A percentile compares a stretch with the other conserved stretches of the same genome.
Evolutionary conservation across 2,888 invertebrate genomes (phyloP).

Genomic region (Andrena camellia): DNA sequence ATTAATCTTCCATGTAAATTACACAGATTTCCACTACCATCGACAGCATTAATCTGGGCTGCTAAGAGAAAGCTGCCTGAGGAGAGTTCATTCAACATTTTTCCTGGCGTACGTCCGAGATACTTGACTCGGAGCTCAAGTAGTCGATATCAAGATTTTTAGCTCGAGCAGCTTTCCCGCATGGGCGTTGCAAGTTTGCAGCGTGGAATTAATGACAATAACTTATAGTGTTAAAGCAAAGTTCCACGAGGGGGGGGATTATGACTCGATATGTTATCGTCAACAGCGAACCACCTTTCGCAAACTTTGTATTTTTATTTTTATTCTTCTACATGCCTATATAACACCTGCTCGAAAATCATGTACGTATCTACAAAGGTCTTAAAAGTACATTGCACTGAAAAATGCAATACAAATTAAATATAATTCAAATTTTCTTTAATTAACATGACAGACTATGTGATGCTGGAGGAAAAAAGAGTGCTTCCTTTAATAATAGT

Average conservation of each 20-base stretch:
- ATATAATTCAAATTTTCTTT: not conserved
- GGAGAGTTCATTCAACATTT: too few relatives aligned
- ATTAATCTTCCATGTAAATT: too few relatives aligned
- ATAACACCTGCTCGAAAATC: not conserved
- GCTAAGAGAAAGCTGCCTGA: too few relatives aligned
- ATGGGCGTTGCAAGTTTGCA: not conserved
- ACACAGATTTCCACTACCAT: too few relatives aligned
- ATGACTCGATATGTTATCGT: not conserved
- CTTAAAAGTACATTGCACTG: not conserved
- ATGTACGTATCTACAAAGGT: not conserved
- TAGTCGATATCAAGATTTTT: conserved; percentile 23
- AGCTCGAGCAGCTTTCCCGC: not conserved
- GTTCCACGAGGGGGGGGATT: not conserved
- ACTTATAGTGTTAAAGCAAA: not conserved
- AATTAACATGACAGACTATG: too few relatives aligned
- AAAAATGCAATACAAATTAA: not conserved
- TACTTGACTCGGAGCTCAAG: conserved; percentile 8
- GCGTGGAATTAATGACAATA: conserved; percentile 1
- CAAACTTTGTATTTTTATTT: not conserved
- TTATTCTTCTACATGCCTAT: not conserved
- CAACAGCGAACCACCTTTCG: not conserved
- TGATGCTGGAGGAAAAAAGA: too few relatives aligned
- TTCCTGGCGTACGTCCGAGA: not conserved
- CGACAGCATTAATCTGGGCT: too few relatives aligned
- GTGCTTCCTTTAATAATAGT: too few relatives aligned